Base-by-base conservation (phyloP, 2,888 invertebrate species). In the Branchellion lobata region DNA sequence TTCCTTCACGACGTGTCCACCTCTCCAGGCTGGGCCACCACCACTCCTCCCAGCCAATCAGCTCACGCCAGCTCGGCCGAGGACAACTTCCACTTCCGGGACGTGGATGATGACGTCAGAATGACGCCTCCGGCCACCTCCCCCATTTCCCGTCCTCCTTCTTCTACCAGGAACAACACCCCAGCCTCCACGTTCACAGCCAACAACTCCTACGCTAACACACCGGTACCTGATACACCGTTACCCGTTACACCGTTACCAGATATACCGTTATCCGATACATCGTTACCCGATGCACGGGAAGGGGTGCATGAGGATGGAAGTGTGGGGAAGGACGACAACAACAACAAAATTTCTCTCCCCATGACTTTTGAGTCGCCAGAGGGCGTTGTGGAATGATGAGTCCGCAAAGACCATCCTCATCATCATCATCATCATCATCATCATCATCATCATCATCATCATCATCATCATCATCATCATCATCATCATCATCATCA, bases 381-480 rank as follows among this genome's bases (percentile, higher is more conserved):
- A n/a, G n/a, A n/a, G n/a, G n/a, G n/a, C n/a, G n/a, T n/a, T n/a
- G n/a, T n/a, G n/a, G n/a, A n/a, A n/a, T n/a, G n/a, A n/a, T n/a
- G n/a, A 0, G 31, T 36, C 40, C n/a, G 47, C 29, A 24, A 0
- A 27, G 24, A 1, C 29, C 29, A 31, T 1, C 2, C 21, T 40
- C 40, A 21, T 73, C 73, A 36, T 73, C 24, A 36, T 69, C 68
- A 68, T 68, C 68, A 33, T 68, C 68, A 68, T 29, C 78, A 47
- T 71, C 71, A 51, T 71, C 40, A n/a, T 71, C 51, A 71, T 71
- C 71, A 47, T 78, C 47, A 31, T 71, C 69, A 18, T 71, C 78
- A 27, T 78, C 78, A 51, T 78, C 71, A 78, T 78, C 78, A 69
- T 69, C 78, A 78, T 78, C 78, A 69, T 78, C 78, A 78, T 78